Percentiles rank a stretch among this genome's conserved stretches.
phyloP scores from a whole-genome alignment of 2,113 vertebrate genomes.

The Eclectus roratus region DNA sequence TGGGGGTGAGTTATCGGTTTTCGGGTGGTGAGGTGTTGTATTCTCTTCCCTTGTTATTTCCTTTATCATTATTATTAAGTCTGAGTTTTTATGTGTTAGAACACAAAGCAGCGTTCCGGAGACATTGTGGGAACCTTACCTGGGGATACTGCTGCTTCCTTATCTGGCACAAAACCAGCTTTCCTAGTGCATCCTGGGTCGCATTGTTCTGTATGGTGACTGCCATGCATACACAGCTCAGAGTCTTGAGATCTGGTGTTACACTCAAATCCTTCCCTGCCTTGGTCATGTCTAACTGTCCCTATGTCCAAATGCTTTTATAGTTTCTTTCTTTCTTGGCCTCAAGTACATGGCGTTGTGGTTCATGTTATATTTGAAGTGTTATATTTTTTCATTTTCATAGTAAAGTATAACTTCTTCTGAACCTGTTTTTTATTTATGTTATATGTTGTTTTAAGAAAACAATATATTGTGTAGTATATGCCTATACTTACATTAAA shows the following conservation, averaged over 20 bases:
- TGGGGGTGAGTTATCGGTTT: too few relatives aligned
- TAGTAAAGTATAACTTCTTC: not conserved
- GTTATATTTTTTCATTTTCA: not conserved
- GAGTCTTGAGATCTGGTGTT: not conserved
- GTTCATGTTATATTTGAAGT: not conserved
- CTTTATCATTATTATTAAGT: too few relatives aligned
- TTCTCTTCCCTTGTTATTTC: too few relatives aligned
- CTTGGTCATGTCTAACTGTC: not conserved
- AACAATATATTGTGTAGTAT: not conserved
- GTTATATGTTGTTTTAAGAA: not conserved
- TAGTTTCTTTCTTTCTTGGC: not conserved
- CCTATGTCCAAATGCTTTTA: not conserved
- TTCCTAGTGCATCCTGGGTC: not conserved
- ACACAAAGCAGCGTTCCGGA: not conserved
- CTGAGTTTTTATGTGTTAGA: not conserved
- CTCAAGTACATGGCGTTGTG: accelerated
- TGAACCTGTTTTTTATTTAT: not conserved
- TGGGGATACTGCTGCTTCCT: not conserved
- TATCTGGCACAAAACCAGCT: not conserved
- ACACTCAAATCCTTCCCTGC: not conserved
- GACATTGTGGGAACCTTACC: not conserved
- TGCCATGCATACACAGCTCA: not conserved
- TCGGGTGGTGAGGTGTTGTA: too few relatives aligned
- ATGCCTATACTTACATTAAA: not conserved
- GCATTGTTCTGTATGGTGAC: not conserved